A percentile compares a stretch with the other conserved stretches of the same genome.
Evolutionary conservation across 2,113 vertebrate genomes (phyloP).

Genomic region (Corythoichthys intestinalis): DNA sequence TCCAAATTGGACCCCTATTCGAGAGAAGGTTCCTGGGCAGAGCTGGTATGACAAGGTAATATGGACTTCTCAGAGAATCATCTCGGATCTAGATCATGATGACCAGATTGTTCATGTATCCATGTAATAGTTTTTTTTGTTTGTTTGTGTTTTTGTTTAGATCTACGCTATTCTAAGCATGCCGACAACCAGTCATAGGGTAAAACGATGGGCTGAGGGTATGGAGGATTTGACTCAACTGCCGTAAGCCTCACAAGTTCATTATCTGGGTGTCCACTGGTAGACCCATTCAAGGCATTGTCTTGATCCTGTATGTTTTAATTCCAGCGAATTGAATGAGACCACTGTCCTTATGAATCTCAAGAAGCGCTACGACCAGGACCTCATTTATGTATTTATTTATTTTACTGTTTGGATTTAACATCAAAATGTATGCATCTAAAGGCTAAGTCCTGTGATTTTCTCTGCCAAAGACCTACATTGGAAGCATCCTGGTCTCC

Average conservation of each 20-base stretch:
- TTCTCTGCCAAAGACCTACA: constrained; percentile 79
- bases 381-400: constrained; percentile 85
- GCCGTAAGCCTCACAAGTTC: constrained; percentile 77
- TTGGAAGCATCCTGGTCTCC: constrained; percentile 91
- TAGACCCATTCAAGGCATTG: neutral
- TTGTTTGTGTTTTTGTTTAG: constrained; percentile 59
- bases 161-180: constrained; percentile 86
- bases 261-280: constrained; percentile 8
- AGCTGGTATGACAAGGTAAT: constrained; percentile 78
- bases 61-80: constrained; percentile 9
- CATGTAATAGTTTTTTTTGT: constrained; percentile 10
- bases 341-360: constrained; percentile 84
- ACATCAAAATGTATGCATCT: neutral
- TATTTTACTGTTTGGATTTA: neutral
- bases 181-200: constrained; percentile 72
- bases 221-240: constrained; percentile 95
- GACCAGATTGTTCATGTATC: constrained; percentile 14
- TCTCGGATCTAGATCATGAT: constrained; percentile 13
- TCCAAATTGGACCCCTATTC: constrained; percentile 68
- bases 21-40: constrained; percentile 63
- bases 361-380: constrained; percentile 84
- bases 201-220: constrained; percentile 76
- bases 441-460: neutral
- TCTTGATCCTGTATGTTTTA: constrained; percentile 28
- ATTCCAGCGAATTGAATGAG: constrained; percentile 88